Base-by-base conservation (phyloP, 1,140 invertebrate genomes). In the Telenomus remus region DNA sequence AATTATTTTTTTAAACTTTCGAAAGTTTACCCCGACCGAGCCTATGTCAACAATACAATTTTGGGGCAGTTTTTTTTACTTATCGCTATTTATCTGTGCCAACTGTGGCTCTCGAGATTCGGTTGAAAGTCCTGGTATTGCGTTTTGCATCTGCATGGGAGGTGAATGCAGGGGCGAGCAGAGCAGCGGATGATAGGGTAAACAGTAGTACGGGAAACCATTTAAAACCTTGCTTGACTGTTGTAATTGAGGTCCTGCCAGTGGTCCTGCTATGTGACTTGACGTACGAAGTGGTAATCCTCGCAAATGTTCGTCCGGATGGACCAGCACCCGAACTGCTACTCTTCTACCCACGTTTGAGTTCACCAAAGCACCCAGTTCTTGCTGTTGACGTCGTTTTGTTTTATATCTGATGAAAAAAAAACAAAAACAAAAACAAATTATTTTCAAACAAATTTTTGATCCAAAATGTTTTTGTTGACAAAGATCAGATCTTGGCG, bases 121-220 rank as follows among this genome's bases (percentile, higher is more conserved):
- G 12, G 79, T 80, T 35, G 83, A 80, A 12, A 84, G 70, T 19
- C 82, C 80, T 9, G 84, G 74, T 68, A 85, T 82, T 51, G 81
- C 59, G 44, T 64, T 80, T 79, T 85, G 86, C 53, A 86, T 79
- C 80, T 86, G 86, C 51, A 86, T 79, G 34, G 86, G 85, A n/a
- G 84, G 56, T 19, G 84, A 80, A 70, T 86, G 82, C 39, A 85
- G 50, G 35, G 84, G 82, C 15, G 86, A 83, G 74, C 87, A 88
- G 0, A 88, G 80, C 12, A 88, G 65, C n/a, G 87, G 87, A 50
- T 88, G 86, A 79, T 88, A 88, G 35, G 87, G 87, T 27, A 88
- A 74, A 55, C 85, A 88, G 69, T 88, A 88, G 66, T 88, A 88
- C 9, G 87, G 87, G 64, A 88, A 88, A 27, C 85, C 82, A 42